Evolutionary conservation across 2,888 invertebrate species (phyloP), one percentile per base, ranked within the genome.

Genomic region (Epicampocera succincta): DNA sequence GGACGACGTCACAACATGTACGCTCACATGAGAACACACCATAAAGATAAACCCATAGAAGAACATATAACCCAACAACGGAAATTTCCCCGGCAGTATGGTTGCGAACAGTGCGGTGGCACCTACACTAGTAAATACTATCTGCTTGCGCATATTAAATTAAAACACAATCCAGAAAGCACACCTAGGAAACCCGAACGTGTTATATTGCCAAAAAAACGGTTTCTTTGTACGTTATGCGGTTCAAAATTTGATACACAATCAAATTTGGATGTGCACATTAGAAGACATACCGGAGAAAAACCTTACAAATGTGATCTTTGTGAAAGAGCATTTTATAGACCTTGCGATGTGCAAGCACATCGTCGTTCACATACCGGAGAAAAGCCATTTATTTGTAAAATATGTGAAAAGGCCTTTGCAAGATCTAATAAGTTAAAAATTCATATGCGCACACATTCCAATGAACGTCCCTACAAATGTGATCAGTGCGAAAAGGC

Each of bases 301-400:
- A 93, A 93, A 83, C 93, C 93, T 0, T 93, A 93, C 84, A 93
- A 93, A 85, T 93, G 93, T 83, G 93, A 93, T 84, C 92, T 92
- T 74, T 93, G 93, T 83, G 92, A 91, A 1, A 93, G 93, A 92
- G 93, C 93, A 8, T 93, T 93, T 79, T 93, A 93, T 0, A 91
- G 93, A 54, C 93, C 93, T 0, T 93, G 93, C 0, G 93, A 93
- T 87, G 91, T 93, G n/a, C 92, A 92, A 85, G 93, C 93, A 79
- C 93, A 93, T 85, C 90, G 93, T 56, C 90, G 93, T 50, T 93
- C 93, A 0, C 93, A 93, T 69, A 93, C 93, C 0, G 93, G 93
- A 0, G 93, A 93, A 85, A 93, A 93, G 66, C 93, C 93, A 0
- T 93, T 93, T 83, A 85, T 87, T 19, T 89, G 90, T 76, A 87